Base-by-base conservation (phyloP, 2,113 vertebrate genomes). In the Dipodomys ordii region DNA sequence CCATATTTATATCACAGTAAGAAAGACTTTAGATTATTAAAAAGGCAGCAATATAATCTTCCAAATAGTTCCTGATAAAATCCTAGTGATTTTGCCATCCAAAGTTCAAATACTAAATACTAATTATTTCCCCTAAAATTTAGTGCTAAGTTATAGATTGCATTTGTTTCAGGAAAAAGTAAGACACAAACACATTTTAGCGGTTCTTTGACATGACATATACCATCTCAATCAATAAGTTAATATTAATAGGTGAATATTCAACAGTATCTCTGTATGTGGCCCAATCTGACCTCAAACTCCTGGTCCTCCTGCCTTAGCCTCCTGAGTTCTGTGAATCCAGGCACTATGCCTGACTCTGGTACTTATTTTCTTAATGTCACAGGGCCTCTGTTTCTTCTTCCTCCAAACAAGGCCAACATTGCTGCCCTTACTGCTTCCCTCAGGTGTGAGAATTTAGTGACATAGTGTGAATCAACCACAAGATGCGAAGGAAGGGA, bases 41-140 rank as follows among this genome's bases (percentile, higher is more conserved):
- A 73, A 87, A 65, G n/a, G 3, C 16, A 6, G 5, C 25, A 87
- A 81, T 68, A 5, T 46, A 0, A 30, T 87, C 83, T 79, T 44
- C 0, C 7, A 91, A 74, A 68, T 46, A 73, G 2, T 39, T 27
- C 0, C 3, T 71, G 6, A 53, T 88, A 2, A 89, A 82, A 69
- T 82, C 10, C 82, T 86, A 88, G 35, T 73, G 57, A 88, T 64
- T 91, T 53, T 83, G 23, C 3, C 35, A 74, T 64, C 57, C 15
- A 69, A 87, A 83, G 9, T 19, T 10, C 27, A 78, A 78, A 68
- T 77, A 68, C 7, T 23, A 64, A 1, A 4, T 2, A 69, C 2
- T 71, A 94, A 93, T 81, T 83, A 67, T 87, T 81, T 93, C 15
- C 6, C 57, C 88, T 73, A 77, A 74, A 72, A 71, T 57, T 80